Evolutionary conservation across 92 coral and sea anemone genomes (phyloP).

Genomic region (Pocillopora meandrina): DNA sequence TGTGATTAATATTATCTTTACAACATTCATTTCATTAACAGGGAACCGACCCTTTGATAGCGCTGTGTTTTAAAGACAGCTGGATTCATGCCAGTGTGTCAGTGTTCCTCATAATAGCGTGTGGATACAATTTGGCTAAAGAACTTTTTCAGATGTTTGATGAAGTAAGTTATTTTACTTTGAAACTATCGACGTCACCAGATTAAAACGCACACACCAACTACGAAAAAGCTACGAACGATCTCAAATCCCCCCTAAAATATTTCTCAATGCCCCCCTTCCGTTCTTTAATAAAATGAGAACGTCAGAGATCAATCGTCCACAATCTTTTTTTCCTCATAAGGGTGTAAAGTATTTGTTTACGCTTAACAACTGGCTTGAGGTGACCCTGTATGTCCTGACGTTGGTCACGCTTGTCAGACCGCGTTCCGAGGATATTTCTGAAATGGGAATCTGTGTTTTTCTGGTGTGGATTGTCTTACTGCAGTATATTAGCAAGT

Average conservation of each 20-base stretch:
- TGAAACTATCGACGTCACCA: too few species aligned
- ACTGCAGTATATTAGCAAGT: slow-evolving; percentile 88
- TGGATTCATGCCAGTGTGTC: slow-evolving; percentile 59
- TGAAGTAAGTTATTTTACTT: slow-evolving; percentile 60
- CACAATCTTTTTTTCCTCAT: not conserved
- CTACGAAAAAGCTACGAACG: too few species aligned
- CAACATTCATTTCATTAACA: not conserved
- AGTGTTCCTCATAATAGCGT: slow-evolving; percentile 74
- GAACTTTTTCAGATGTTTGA: slow-evolving; percentile 86
- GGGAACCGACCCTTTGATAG: slow-evolving; percentile 57
- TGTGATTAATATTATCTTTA: not conserved
- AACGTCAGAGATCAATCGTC: not conserved
- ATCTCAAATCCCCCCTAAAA: too few species aligned
- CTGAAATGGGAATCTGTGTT: slow-evolving; percentile 84
- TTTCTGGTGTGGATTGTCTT: slow-evolving; percentile 87
- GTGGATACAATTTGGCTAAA: slow-evolving; percentile 82
- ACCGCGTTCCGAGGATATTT: slow-evolving; percentile 59
- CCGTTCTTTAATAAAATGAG: too few species aligned
- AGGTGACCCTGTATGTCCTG: slow-evolving; percentile 74
- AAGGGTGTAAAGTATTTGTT: slow-evolving; percentile 80
- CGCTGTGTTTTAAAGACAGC: slow-evolving; percentile 40
- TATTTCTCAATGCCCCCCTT: too few species aligned
- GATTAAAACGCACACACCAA: too few species aligned
- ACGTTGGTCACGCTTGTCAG: slow-evolving; percentile 77
- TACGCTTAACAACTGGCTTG: slow-evolving; percentile 86